Evolutionary conservation across 2,888 invertebrate species (phyloP).

Genomic region (Phortica magna): DNA sequence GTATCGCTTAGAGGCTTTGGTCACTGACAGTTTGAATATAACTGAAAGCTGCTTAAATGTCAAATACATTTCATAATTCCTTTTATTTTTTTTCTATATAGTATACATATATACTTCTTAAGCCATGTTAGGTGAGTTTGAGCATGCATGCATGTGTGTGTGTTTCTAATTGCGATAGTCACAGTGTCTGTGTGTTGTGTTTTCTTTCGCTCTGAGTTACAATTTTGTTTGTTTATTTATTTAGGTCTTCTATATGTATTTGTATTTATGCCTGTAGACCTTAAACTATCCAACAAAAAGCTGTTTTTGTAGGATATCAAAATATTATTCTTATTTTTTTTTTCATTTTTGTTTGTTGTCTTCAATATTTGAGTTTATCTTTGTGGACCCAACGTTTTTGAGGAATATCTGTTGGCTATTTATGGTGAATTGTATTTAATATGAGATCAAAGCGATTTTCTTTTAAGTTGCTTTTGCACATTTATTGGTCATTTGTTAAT

Average conservation of each 20-base stretch:
- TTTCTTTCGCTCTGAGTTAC: background rate
- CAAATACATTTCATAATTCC: constrained; percentile 1
- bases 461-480: too few relatives aligned
- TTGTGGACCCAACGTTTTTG: too few relatives aligned
- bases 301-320: too few relatives aligned
- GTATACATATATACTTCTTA: background rate
- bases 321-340: too few relatives aligned
- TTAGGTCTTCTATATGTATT: background rate
- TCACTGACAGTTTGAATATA: constrained; percentile 14
- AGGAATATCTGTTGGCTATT: too few relatives aligned
- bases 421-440: too few relatives aligned
- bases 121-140: background rate
- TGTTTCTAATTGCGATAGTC: background rate
- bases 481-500: too few relatives aligned
- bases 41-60: constrained; percentile 7
- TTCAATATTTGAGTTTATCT: too few relatives aligned
- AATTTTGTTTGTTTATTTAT: background rate
- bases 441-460: too few relatives aligned
- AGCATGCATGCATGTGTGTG: background rate
- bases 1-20: background rate
- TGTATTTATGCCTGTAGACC: background rate
- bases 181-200: background rate
- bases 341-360: too few relatives aligned
- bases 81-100: background rate
- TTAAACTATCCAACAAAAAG: background rate